Base-by-base conservation (phyloP, 2,113 vertebrate species). In the Pyxicephalus adspersus region DNA sequence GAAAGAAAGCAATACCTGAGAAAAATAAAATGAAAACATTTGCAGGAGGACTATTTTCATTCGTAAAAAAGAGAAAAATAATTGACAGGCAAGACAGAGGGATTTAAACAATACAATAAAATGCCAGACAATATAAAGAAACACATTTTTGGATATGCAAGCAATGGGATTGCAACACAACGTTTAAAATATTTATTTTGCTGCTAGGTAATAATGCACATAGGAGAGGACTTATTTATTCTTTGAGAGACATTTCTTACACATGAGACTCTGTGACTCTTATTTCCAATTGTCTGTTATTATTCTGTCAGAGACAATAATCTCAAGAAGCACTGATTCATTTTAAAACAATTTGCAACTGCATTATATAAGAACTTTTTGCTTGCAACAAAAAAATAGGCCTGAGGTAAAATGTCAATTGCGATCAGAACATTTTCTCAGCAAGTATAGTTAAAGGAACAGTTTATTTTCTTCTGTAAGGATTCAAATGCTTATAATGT, bases 121-220 rank as follows among this genome's bases (percentile, higher is more conserved):
- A 83, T 64, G 26, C 66, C 50, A 85, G 84, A 61, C 2, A 16
- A 83, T 72, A 64, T 75, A 78, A 64, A n/a, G 64, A 78, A 31
- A 63, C 76, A 75, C 1, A 6, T 15, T 18, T 88, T 77, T 17
- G 83, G 64, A 51, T 77, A 79, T 23, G 26, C 52, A 52, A 71
- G 79, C 50, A 84, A n/a, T 13, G 34, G 50, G 63, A 87, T 83
- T 2, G 6, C 70, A 75, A 64, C 31, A 76, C 26, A 83, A 87
- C 84, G 80, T 87, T 66, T 83, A 83, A 87, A 88, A 84, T 66
- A 84, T 76, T 84, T 85, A 84, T 85, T 89, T 86, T 81, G 15
- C 6, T 73, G 28, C 84, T 78, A 67, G 79, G 75, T 54, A 87
- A 84, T 64, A 77, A 45, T 0, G 1, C 60, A 87, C 86, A 68